Evolutionary conservation across 2,888 invertebrate species (phyloP), one percentile per base, ranked within the genome.

Genomic region (Melitaea athalia): DNA sequence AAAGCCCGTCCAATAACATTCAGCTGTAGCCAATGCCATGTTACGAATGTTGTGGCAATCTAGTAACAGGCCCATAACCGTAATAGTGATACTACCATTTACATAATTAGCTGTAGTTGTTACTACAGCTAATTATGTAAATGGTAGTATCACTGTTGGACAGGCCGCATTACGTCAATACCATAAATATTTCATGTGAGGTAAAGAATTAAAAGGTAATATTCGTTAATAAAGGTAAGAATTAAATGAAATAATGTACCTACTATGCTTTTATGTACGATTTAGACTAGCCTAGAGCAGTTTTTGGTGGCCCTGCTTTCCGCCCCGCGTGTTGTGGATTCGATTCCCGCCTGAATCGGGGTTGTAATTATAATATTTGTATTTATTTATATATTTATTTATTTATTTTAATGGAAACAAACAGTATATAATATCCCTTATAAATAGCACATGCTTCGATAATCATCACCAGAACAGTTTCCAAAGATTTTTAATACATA

Each of bases 91-190:
- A 47, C 60, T 61, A 61, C 52, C 67, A 67, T 67, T 57, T 67
- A 67, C 67, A 67, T 67, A 67, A 67, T 67, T 67, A 63, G 52
- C 59, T 63, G 59, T 52, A 52, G 49, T 63, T 17, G 50, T n/a
- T n/a, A 63, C 49, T 52, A 52, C 59, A 63, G 59, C 52, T 63
- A 67, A 67, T 67, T 67, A 67, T 67, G 67, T 67, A 67, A 57
- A 67, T 67, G 67, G 52, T 61, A 61, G 60, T 47, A 61, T 66
- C 59, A 67, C 67, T 59, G n/a, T 59, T 67, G 45, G 33, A 63
- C 42, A 38, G 11, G 53, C 33, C 31, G 50, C 59, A 59, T 45
- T 59, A 49, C 60, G 59, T 61, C 53, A 61, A 53, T 66, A 53
- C 38, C 45, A 64, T 50, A 55, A 55, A 33, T 55, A 55, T 55